phyloP scores from a whole-genome alignment of 2,888 invertebrate genomes.

The Lumbricus terrestris region DNA sequence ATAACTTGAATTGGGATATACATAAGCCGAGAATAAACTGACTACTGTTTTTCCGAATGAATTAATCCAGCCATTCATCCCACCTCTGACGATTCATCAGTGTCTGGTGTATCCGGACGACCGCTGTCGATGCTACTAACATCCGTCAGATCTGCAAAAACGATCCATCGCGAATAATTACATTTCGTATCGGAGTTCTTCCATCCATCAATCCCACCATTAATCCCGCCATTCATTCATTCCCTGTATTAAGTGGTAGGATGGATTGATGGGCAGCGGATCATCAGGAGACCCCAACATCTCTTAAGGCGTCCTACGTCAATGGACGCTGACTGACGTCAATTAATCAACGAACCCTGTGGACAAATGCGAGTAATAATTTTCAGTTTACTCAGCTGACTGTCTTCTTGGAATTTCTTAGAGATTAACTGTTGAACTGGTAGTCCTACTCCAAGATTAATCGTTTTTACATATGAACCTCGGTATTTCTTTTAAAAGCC shows the following conservation, averaged over 20 bases:
- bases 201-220: not conserved
- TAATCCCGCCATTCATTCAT: not conserved
- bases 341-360: not conserved
- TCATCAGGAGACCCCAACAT: not conserved
- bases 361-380: not conserved
- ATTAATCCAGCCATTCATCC: not conserved
- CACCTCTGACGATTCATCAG: constrained; percentile 35
- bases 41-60: not conserved
- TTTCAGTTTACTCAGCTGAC: not conserved
- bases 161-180: not conserved
- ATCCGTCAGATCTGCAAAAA: constrained; percentile 37
- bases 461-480: not conserved
- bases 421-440: not conserved
- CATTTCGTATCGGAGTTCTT: not conserved
- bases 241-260: not conserved
- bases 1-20: too few species aligned
- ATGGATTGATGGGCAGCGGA: not conserved
- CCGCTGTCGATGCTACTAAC: constrained; percentile 39
- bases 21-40: not conserved
- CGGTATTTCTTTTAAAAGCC: not conserved
- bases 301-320: not conserved
- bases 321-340: not conserved
- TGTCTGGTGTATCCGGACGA: constrained; percentile 40
- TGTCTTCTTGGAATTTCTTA: not conserved
- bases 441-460: not conserved